These are phyloP conservation scores for Amphipoea lucens DNA, from an alignment of 2,888 invertebrate genomes.

Conservation along the genomic window DNA sequence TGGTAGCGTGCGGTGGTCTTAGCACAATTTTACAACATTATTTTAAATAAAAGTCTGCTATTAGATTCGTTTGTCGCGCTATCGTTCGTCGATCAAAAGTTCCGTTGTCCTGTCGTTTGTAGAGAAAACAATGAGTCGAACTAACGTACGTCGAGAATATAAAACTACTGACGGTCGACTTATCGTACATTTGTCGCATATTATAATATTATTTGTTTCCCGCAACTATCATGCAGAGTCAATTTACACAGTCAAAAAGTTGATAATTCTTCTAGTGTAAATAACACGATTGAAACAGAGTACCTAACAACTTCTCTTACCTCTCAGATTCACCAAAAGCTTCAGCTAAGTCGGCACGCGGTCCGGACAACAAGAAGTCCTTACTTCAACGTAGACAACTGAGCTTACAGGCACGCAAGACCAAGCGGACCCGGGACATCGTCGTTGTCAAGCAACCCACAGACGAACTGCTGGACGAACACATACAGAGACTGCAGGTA, in stretches of 20 bases:
- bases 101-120: background rate
- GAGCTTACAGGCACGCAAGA: conserved; percentile 81
- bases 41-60: too few relatives aligned
- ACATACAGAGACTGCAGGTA: conserved; percentile 93
- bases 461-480: conserved; percentile 91
- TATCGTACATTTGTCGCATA: too few relatives aligned
- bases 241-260: background rate
- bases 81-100: background rate
- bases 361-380: conserved; percentile 78
- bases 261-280: background rate
- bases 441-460: conserved; percentile 94
- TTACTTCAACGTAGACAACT: conserved; percentile 79
- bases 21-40: too few relatives aligned
- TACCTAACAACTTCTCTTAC: background rate
- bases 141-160: background rate
- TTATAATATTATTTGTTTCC: too few relatives aligned
- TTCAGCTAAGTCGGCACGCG: conserved; percentile 88
- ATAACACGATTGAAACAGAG: background rate
- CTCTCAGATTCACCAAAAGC: conserved; percentile 94
- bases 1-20: too few relatives aligned
- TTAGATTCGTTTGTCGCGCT: too few relatives aligned
- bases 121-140: background rate
- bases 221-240: background rate
- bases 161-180: background rate
- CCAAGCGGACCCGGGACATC: conserved; percentile 92